Evolutionary conservation across 1,140 invertebrate genomes (phyloP).

Genomic region (Trissolcus basalis): DNA sequence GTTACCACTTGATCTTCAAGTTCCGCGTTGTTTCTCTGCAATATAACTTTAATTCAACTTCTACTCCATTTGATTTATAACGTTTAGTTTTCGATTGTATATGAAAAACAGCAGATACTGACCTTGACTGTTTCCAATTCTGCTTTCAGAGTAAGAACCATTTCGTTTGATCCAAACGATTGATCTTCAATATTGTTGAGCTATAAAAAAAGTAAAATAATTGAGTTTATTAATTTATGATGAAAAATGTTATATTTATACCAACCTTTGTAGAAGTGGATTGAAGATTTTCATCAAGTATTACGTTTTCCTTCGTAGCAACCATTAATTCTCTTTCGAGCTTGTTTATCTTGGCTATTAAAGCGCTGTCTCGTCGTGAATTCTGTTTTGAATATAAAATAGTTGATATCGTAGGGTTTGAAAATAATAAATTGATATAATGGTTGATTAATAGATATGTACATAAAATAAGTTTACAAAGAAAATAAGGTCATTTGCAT

Average conservation of each 20-base stretch:
- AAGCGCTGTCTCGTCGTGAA: conserved; percentile 79
- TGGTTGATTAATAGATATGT: conserved; percentile 8
- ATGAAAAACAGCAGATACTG: conserved; percentile 33
- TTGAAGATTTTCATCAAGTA: conserved; percentile 81
- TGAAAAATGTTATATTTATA: not conserved
- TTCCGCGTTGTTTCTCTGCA: conserved; percentile 70
- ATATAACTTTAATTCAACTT: not conserved
- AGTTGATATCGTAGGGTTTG: conserved; percentile 8
- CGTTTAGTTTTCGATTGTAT: no score
- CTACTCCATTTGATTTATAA: no score
- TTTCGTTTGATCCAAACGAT: conserved; percentile 84
- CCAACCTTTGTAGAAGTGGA: conserved; percentile 80
- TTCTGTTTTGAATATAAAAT: conserved; percentile 70
- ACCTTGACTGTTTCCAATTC: conserved; percentile 70
- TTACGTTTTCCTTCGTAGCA: conserved; percentile 80
- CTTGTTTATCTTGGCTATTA: conserved; percentile 80
- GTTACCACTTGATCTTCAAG: conserved; percentile 79
- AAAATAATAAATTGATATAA: conserved; percentile 17
- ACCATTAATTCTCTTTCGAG: conserved; percentile 78
- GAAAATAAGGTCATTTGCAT: conserved; percentile 29
- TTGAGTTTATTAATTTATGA: no score
- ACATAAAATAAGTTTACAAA: conserved; percentile 17
- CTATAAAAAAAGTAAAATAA: conserved; percentile 57
- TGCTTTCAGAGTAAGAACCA: conserved; percentile 75
- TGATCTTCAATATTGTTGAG: conserved; percentile 79